Evolutionary conservation across 37 sponge, comb jelly and placozoan species (phyloP), one percentile per base, ranked within the genome.

Genomic region (Halichondria panicea): DNA sequence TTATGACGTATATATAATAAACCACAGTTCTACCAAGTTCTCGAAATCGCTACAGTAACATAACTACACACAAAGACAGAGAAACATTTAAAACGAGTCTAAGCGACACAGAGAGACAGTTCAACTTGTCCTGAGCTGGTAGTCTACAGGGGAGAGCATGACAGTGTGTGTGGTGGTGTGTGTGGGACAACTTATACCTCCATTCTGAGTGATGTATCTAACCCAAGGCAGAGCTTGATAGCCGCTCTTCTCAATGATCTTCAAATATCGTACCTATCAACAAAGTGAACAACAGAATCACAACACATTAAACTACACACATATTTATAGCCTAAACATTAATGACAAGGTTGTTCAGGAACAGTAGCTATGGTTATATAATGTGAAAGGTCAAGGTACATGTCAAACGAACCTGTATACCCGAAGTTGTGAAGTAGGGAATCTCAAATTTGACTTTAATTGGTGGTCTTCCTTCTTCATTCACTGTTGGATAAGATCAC

Each of bases 231-330:
- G 72, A 6, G 99, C 94, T 55, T 95, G 95, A 57, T 97, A 97
- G n/a, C 99, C 99, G 79, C 96, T 92, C 80, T 97, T 97, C 79
- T 97, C 99, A 37, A 97, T 95, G 37, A 97, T 97, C 84, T 97
- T 97, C 74, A 97, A 68, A 81, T 97, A 97, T 7, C 99, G 79
- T 7, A 97, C 95, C 95, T 94, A 61, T n/a, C n/a, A n/a, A n/a
- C 4, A 53, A 27, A 8, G 12, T 71, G 9, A n/a, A 28, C 11
- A 48, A 18, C 15, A 18, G 11, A 48, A 18, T 15, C 11, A 11
- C 52, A 11, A 48, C 52, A 48, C 52, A 48, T 18, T 48, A 48
- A 18, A 48, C 15, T 48, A 18, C 52, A 48, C 15, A 48, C 11
- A 18, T 48, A 48, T 48, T 48, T 18, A 18, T 48, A 48, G 15